A percentile compares a stretch with the other conserved stretches of the same genome.
Evolutionary conservation across 2,888 invertebrate genomes (phyloP).

Genomic region (Thymelicus sylvestris): DNA sequence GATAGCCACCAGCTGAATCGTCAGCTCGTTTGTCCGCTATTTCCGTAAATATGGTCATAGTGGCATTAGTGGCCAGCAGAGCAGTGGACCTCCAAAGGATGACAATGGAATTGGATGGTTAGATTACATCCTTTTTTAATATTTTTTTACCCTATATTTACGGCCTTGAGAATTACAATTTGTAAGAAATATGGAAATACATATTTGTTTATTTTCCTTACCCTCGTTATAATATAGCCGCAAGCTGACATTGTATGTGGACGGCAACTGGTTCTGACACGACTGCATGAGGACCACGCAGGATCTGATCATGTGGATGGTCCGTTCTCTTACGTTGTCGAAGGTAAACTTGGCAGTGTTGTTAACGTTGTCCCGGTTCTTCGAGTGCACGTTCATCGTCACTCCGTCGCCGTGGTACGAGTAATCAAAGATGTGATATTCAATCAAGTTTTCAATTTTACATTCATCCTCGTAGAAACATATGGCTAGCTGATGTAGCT

Average conservation of each 20-base stretch:
- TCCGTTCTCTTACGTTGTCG: constrained; percentile 57
- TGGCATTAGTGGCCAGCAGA: too few species aligned
- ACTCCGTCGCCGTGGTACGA: constrained; percentile 57
- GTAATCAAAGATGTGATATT: constrained; percentile 71
- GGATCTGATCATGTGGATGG: constrained; percentile 56
- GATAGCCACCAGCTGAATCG: too few species aligned
- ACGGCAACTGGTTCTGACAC: constrained; percentile 50
- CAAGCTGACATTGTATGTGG: constrained; percentile 59
- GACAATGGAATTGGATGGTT: too few species aligned
- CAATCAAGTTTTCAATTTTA: constrained; percentile 62
- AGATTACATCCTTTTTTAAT: too few species aligned
- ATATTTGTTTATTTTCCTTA: constrained; percentile 42
- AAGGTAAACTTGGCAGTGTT: constrained; percentile 52
- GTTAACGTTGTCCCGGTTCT: constrained; percentile 45
- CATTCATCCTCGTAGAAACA: constrained; percentile 72
- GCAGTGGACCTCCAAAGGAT: too few species aligned
- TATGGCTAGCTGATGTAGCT: constrained; percentile 69
- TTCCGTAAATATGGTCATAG: too few species aligned
- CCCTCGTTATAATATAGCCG: constrained; percentile 73
- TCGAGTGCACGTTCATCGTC: constrained; percentile 58
- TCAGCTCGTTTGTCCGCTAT: too few species aligned
- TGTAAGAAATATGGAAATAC: too few species aligned
- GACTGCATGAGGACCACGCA: constrained; percentile 58
- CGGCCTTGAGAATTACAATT: too few species aligned
- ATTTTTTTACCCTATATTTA: too few species aligned